Conservation (phyloP, 2,888 invertebrate genomes). For the Epistrophella euchroma region DNA sequence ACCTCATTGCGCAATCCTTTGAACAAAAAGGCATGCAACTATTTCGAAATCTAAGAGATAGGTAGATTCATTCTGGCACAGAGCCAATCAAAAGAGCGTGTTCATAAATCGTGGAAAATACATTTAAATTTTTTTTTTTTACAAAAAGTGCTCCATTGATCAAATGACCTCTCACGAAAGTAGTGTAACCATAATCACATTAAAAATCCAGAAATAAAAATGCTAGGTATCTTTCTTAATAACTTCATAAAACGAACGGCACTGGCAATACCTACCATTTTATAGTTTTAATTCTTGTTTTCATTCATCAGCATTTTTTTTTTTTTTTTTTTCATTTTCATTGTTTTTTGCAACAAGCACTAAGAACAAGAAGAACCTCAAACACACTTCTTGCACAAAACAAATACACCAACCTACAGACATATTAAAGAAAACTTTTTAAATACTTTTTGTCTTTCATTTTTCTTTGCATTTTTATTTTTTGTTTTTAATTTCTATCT, state of each 20-base stretch:
- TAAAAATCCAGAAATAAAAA: too few species aligned
- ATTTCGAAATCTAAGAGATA: too few species aligned
- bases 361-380: slow-evolving; percentile 3
- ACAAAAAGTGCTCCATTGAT: too few species aligned
- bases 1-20: too few species aligned
- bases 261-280: slow-evolving; percentile 58
- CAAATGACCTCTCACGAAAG: too few species aligned
- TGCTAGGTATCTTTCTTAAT: too few species aligned
- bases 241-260: slow-evolving; percentile 4
- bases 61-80: too few species aligned
- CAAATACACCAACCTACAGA: background rate
- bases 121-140: too few species aligned
- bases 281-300: slow-evolving; percentile 41
- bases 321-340: slow-evolving; percentile 32
- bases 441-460: slow-evolving; percentile 66
- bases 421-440: slow-evolving; percentile 45
- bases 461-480: slow-evolving; percentile 58
- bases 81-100: too few species aligned
- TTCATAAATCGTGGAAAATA: too few species aligned
- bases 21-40: too few species aligned
- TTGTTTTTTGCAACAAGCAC: background rate
- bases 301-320: slow-evolving; percentile 28
- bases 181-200: too few species aligned
- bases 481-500: slow-evolving; percentile 50
- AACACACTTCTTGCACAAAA: slow-evolving; percentile 17